A percentile compares a stretch with the other conserved stretches of the same genome.
Conservation (phyloP, 2,888 invertebrate species). For the Gasteruption jaculator region DNA sequence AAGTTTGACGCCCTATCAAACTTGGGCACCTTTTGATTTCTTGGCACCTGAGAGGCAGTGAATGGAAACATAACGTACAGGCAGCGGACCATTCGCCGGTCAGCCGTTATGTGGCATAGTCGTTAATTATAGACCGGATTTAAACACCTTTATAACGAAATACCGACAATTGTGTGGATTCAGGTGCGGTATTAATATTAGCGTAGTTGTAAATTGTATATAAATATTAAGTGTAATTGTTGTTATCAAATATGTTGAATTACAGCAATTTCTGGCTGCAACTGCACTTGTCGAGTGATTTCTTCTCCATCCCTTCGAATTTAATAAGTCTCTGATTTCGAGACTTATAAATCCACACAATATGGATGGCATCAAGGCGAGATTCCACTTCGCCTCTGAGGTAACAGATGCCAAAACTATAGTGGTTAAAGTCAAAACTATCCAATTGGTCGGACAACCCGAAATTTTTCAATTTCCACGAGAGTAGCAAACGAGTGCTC, state of each 20-base stretch:
- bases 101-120: no score
- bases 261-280: no score
- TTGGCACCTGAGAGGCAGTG: no score
- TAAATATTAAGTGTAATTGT: no score
- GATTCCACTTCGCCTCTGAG: slow-evolving; percentile 21
- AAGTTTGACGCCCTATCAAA: slow-evolving; percentile 1
- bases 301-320: no score
- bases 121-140: no score
- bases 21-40: no score
- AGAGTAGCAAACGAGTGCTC: slow-evolving; percentile 18
- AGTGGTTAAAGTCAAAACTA: slow-evolving; percentile 23
- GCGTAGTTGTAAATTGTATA: not conserved
- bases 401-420: slow-evolving; percentile 16
- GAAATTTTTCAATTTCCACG: slow-evolving; percentile 23
- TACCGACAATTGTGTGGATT: not conserved
- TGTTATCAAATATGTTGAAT: no score
- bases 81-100: no score
- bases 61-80: no score
- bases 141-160: no score
- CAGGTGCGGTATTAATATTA: slow-evolving; percentile 1
- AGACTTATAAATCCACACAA: slow-evolving; percentile 24
- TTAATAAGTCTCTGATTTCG: not conserved
- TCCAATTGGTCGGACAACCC: slow-evolving; percentile 22
- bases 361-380: slow-evolving; percentile 21
- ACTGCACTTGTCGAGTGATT: no score